Percentiles rank a stretch among this genome's conserved stretches.
phyloP scores from a whole-genome alignment of 2,113 vertebrate genomes.

The Epinephelus fuscoguttatus region DNA sequence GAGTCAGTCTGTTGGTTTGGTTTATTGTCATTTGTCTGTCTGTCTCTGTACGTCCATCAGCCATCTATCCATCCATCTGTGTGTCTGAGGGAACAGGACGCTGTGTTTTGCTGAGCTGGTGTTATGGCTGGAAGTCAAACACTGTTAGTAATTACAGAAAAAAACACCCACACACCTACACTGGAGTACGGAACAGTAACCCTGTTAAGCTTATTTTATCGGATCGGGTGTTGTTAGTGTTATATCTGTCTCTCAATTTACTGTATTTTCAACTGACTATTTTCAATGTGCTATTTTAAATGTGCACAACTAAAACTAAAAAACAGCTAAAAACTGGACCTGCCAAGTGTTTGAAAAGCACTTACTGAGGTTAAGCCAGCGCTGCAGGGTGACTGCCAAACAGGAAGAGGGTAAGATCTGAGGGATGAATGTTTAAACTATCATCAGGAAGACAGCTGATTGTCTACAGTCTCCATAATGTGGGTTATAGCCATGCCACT shows the following conservation, averaged over 20 bases:
- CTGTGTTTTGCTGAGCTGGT: constrained; percentile 57
- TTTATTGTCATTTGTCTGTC: not conserved
- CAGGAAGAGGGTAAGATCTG: not conserved
- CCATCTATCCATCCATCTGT: constrained; percentile 9
- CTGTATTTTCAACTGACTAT: not conserved
- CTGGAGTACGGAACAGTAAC: not conserved
- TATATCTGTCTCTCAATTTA: not conserved
- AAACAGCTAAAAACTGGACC: not conserved
- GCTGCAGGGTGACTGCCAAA: not conserved
- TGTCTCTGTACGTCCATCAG: constrained; percentile 9
- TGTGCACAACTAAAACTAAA: not conserved
- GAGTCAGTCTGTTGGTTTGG: constrained; percentile 34
- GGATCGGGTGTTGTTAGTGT: not conserved
- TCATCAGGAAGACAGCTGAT: constrained; percentile 10
- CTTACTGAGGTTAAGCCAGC: constrained; percentile 1
- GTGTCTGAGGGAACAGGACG: constrained; percentile 13
- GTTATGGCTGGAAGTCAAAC: constrained; percentile 60
- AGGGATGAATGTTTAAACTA: constrained; percentile 15
- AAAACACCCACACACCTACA: constrained; percentile 12
- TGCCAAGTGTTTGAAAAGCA: not conserved
- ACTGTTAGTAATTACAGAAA: constrained; percentile 48
- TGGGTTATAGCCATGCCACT: not conserved
- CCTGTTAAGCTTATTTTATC: constrained; percentile 26
- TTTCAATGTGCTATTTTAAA: not conserved
- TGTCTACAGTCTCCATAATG: not conserved